phyloP scores from a whole-genome alignment of 2,888 invertebrate species.

The Aspidiotus rigidus region DNA sequence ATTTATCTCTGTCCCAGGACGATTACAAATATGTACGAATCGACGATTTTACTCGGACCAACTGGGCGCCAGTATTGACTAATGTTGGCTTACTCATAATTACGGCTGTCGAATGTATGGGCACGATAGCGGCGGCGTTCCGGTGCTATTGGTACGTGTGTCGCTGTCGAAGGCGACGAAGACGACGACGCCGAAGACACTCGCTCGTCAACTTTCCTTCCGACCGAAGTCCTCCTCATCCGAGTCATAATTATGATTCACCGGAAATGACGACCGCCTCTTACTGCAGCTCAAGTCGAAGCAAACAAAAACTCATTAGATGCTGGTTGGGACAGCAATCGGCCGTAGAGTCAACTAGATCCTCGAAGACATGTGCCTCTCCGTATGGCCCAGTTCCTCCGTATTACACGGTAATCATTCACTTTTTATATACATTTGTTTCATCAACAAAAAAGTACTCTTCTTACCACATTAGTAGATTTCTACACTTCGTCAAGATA shows the following conservation, averaged over 20 bases:
- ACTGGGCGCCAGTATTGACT: slow-evolving; percentile 39
- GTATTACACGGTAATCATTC: slow-evolving; percentile 32
- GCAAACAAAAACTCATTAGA: slow-evolving; percentile 37
- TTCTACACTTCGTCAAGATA: too few species aligned
- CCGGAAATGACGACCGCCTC: slow-evolving; percentile 34
- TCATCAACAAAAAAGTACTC: too few species aligned
- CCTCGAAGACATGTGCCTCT: slow-evolving; percentile 25
- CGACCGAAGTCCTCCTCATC: neutral
- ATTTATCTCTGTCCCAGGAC: slow-evolving; percentile 13
- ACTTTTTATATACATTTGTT: too few species aligned
- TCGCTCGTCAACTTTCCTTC: neutral
- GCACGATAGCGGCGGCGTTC: slow-evolving; percentile 37
- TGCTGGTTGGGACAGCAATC: slow-evolving; percentile 38
- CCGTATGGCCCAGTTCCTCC: slow-evolving; percentile 31
- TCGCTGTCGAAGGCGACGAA: slow-evolving; percentile 34
- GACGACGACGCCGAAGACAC: neutral
- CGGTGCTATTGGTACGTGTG: slow-evolving; percentile 39
- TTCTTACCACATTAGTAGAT: too few species aligned
- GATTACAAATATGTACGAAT: slow-evolving; percentile 19
- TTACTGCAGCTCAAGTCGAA: slow-evolving; percentile 36
- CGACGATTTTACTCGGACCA: slow-evolving; percentile 23
- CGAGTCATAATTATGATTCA: slow-evolving; percentile 19
- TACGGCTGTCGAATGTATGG: slow-evolving; percentile 37
- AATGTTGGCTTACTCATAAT: slow-evolving; percentile 39
- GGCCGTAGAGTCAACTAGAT: slow-evolving; percentile 17